Base-by-base conservation (phyloP, 2,113 vertebrate genomes). In the Plestiodon gilberti region DNA sequence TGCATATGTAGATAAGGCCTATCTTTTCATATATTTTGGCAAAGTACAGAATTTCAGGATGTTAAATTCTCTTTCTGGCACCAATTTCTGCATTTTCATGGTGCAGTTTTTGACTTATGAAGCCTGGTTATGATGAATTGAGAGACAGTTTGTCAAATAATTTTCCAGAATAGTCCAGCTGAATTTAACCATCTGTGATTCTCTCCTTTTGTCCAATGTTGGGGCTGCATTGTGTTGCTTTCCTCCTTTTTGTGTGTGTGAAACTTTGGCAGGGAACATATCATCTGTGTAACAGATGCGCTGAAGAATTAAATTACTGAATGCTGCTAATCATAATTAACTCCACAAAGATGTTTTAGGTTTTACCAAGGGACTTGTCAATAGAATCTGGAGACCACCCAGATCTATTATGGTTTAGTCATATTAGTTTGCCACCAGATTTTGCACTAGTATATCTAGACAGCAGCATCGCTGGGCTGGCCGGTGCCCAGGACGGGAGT, bases 281-380 rank as follows among this genome's bases (percentile, higher is more conserved):
- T 62, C 5, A 10, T 48, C 48, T 83, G 35, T 23, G 9, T 28
- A 83, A 38, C 69, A 82, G 52, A 83, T 83, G 69, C 15, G 25
- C 25, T 83, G 33, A 67, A 83, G 48, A 83, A 73, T 73, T 73
- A 74, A 75, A 62, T 64, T 61, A 48, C 20, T 64, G 57, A 75
- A 57, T 33, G 38, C 71, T 83, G 38, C 55, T 83, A 75, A 48
- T 75, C 38, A 75, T 75, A 84, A 84, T 75, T 75, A 75, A 83
- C 70, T 62, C 9, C 62, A 48, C 57, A 74, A 83, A 64, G 25
- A 75, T 84, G 59, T 84, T 64, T 74, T n/a, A 48, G 35, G 59
- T 43, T 38, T 64, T 84, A 48, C 71, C 57, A 43, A 65, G 82
- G 28, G 35, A 33, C 38, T 64, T 84, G 71, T 84, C 71, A 64